phyloP scores from a whole-genome alignment of 2,888 invertebrate species.

The Drosophila mercatorum region DNA sequence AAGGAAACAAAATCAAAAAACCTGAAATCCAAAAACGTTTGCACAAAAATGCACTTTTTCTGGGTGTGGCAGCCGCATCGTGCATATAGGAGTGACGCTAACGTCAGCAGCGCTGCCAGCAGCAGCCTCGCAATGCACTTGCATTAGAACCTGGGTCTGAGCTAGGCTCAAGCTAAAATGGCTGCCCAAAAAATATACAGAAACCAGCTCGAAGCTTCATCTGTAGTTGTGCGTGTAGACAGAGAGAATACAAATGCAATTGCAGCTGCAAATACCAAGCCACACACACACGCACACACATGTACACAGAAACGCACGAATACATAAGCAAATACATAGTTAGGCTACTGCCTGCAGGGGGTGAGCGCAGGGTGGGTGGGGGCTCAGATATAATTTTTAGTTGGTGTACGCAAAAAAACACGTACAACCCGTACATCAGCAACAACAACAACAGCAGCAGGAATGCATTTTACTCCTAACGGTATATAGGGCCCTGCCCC shows the following conservation, averaged over 20 bases:
- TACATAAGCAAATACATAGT: conserved; percentile 15
- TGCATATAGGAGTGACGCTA: conserved; percentile 33
- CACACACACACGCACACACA: conserved; percentile 2
- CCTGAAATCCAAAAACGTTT: conserved; percentile 70
- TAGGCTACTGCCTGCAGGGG: conserved; percentile 20
- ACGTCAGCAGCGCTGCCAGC: conserved; percentile 27
- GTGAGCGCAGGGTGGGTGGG: conserved; percentile 9
- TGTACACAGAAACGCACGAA: background rate
- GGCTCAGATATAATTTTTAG: conserved; percentile 60
- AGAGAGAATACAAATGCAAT: conserved; percentile 60
- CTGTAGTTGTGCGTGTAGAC: conserved; percentile 43
- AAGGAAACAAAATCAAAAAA: conserved; percentile 37
- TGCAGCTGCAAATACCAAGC: conserved; percentile 47
- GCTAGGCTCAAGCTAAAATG: conserved; percentile 51
- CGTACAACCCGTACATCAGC: conserved; percentile 6
- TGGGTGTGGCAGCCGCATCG: conserved; percentile 82
- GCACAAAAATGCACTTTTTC: conserved; percentile 82
- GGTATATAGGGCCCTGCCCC: conserved; percentile 47
- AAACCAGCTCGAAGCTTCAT: conserved; percentile 25
- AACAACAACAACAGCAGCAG: conserved; percentile 31
- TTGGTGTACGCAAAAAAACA: conserved; percentile 64
- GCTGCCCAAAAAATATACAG: conserved; percentile 61
- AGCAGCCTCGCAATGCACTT: conserved; percentile 46
- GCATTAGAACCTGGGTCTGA: conserved; percentile 62
- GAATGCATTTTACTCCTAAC: conserved; percentile 66